These are phyloP conservation scores for Caiman crocodilus DNA, from an alignment of 2,797 vertebrate genomes.

Conservation along the genomic window DNA sequence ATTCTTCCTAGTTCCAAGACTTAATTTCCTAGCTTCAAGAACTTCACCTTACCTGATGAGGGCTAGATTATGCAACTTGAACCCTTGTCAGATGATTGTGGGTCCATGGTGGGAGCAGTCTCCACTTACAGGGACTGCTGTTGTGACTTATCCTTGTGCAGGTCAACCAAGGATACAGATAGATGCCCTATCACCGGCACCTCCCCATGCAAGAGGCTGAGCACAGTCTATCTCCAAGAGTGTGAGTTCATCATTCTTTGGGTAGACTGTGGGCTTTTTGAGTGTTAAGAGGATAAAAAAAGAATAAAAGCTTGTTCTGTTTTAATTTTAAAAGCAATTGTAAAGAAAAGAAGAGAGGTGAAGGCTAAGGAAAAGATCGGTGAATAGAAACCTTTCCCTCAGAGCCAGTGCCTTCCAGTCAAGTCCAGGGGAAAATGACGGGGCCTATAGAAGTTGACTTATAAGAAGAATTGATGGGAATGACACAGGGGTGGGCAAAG, in stretches of 20 bases:
- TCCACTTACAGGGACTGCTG: rapidly evolving
- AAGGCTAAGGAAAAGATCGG: neutral
- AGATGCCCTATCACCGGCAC: neutral
- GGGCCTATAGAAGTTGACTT: neutral
- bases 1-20: neutral
- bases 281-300: too few relatives aligned
- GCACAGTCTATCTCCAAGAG: neutral
- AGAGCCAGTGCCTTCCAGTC: neutral
- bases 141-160: neutral
- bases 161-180: neutral
- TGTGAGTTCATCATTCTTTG: too few relatives aligned
- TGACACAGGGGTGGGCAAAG: neutral
- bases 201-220: neutral
- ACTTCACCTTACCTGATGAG: neutral
- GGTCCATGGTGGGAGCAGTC: neutral
- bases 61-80: neutral
- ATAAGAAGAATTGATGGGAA: neutral
- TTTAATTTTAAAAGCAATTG: neutral
- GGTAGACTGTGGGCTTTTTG: too few relatives aligned
- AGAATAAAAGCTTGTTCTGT: neutral
- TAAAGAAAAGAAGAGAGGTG: neutral
- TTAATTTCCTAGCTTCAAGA: neutral
- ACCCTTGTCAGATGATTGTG: neutral
- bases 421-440: neutral
- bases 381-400: neutral